Evolutionary conservation across 1,140 invertebrate species (phyloP), one percentile per base, ranked within the genome.

Genomic region (Nasonia giraulti): DNA sequence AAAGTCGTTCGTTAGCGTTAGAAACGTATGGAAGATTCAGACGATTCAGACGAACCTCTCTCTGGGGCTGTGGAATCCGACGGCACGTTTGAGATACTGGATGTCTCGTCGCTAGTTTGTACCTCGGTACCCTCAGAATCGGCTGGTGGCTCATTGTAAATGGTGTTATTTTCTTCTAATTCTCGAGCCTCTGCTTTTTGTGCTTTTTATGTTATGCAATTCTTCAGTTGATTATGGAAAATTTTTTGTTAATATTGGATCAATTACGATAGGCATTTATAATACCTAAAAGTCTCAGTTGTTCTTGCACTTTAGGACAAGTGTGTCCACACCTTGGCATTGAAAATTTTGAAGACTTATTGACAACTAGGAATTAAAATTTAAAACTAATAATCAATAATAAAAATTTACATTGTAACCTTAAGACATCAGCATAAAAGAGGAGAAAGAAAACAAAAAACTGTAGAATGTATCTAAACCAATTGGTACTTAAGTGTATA

Each of bases 401-500:
- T 75, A 23, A 55, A 77, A 14, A 55, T 55, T 55, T 5, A 12
- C 6, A 77, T 62, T 80, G n/a, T 80, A 79, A 79, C 77, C 77
- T 66, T 20, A 66, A 68, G 44, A 27, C 40, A 68, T 12, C 11
- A 27, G 8, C 40, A 10, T 44, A 44, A 5, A 69, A 69, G 7
- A 80, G 8, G 1, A 69, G 40, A n/a, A 80, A 80, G 23, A 80
- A 80, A 69, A 69, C 17, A 80, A 69, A 40, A 80, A 80, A 40
- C 6, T 68, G 17, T 20, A 62, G 50, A 20, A 20, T 55, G 17
- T 55, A 10, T 55, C 17, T 17, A 3, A 55, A 55, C 50, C 50
- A 55, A 8, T 17, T 62, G 4, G 14, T 3, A 50, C 14, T 50
- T 50, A 11, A 8, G 10, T 10, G 10, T 44, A 44, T 8, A 8